These are phyloP conservation scores for Pygocentrus nattereri DNA, from an alignment of 2,797 vertebrate species.

Conservation along the genomic window DNA sequence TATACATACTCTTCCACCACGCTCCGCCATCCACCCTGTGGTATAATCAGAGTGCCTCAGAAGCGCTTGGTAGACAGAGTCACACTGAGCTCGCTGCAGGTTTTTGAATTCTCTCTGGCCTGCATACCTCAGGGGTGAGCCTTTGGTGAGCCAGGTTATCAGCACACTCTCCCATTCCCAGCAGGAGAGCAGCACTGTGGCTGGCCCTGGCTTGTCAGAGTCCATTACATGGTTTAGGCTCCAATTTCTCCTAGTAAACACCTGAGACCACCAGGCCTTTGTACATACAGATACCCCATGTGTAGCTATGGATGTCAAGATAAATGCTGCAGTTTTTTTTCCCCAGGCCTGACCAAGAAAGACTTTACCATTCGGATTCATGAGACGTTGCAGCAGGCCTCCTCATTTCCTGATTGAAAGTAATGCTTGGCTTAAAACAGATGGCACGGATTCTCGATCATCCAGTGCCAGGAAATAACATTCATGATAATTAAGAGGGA, in stretches of 20 bases:
- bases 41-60: slow-evolving; percentile 52
- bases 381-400: slow-evolving; percentile 11
- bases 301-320: slow-evolving; percentile 22
- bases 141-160: slow-evolving; percentile 58
- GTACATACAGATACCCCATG: slow-evolving; percentile 32
- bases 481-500: slow-evolving; percentile 54
- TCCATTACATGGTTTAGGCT: slow-evolving; percentile 48
- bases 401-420: slow-evolving; percentile 23
- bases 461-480: slow-evolving; percentile 44
- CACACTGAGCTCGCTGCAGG: slow-evolving; percentile 37
- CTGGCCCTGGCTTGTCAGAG: slow-evolving; percentile 42
- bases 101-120: slow-evolving; percentile 37
- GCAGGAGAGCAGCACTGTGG: slow-evolving; percentile 41
- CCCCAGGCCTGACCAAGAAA: not conserved
- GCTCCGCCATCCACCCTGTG: slow-evolving; percentile 1
- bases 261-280: slow-evolving; percentile 47
- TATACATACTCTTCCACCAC: slow-evolving; percentile 20
- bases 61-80: slow-evolving; percentile 48
- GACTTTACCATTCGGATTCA: slow-evolving; percentile 28
- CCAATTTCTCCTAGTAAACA: slow-evolving; percentile 59
- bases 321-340: slow-evolving; percentile 41
- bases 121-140: slow-evolving; percentile 33
- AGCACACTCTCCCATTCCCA: slow-evolving; percentile 37
- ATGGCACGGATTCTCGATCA: slow-evolving; percentile 39
- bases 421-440: slow-evolving; percentile 38